Evolutionary conservation across 2,888 invertebrate species (phyloP), one percentile per base, ranked within the genome.

Genomic region (Seladonia tumulorum): DNA sequence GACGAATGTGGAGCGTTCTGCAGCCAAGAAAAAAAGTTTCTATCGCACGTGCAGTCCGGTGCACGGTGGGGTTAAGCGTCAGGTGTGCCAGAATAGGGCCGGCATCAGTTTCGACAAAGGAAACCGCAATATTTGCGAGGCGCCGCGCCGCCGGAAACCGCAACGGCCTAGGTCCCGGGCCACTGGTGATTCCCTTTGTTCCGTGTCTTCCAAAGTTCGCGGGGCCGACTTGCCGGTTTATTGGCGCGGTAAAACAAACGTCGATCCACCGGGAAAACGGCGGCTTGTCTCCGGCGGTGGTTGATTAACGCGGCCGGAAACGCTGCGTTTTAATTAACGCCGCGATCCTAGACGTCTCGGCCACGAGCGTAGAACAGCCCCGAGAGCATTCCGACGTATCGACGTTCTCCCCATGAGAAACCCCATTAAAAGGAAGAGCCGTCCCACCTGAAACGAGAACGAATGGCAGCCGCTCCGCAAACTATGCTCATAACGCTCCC

Each of bases 41-140:
- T 29, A 14, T 25, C 60, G 16, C 25, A 16, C 16, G 7, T 16
- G 29, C 29, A 63, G 14, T 0, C 5, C 7, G 25, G 25, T 63
- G 60, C 16, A 29, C 60, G 16, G 60, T 5, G 60, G 18, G 35
- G 66, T 16, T 35, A 35, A 66, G 18, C 66, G 66, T 35, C 66
- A 16, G 29, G 25, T 63, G 66, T 18, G 35, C 66, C 16, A 18
- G 29, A 29, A 66, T 16, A 53, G 39, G 49, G 16, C 25, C 14
- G 47, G 49, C 35, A 18, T 75, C 60, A 22, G 16, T 22, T 25
- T 16, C 35, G n/a, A 45, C 70, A 81, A 72, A 53, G 76, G 72
- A 29, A 60, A 83, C 83, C 83, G 83, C 83, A 77, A 72, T 83
- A 83, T 82, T 83, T 73, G 72, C 83, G 63, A 76, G 83, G 53